phyloP scores from a whole-genome alignment of 2,797 vertebrate species.

The Clarias pachynema region DNA sequence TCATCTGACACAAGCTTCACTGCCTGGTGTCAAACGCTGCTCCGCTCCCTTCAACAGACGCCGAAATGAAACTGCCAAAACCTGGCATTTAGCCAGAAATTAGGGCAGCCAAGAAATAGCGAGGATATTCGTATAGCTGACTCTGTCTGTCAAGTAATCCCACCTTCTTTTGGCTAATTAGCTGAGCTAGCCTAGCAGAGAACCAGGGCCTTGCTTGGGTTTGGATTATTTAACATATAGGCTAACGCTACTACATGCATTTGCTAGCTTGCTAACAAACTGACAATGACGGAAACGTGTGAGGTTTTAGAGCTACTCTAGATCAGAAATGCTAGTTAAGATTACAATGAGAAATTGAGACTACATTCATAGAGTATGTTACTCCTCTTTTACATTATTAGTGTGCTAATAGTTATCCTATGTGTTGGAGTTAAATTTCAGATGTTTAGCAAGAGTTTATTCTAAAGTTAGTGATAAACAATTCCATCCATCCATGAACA shows the following conservation, averaged over 20 bases:
- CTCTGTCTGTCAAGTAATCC: conserved; percentile 38
- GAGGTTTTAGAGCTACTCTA: not conserved
- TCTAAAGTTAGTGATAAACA: not conserved
- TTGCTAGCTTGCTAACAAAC: not conserved
- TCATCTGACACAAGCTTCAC: conserved; percentile 58
- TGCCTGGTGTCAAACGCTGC: conserved; percentile 60
- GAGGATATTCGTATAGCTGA: conserved; percentile 14
- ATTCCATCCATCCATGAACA: too few species aligned
- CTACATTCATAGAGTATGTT: not conserved
- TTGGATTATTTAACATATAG: conserved; percentile 15
- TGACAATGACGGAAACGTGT: not conserved
- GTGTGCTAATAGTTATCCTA: not conserved
- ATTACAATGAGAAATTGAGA: too few species aligned
- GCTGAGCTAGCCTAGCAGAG: conserved; percentile 37
- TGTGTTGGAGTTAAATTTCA: not conserved
- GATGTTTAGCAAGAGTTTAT: not conserved
- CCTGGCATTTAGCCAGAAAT: conserved; percentile 59
- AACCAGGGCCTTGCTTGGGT: conserved; percentile 9
- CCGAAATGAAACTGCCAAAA: conserved; percentile 59
- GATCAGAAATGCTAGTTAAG: not conserved
- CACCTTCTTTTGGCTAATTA: conserved; percentile 42
- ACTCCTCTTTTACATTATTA: not conserved
- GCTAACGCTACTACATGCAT: not conserved
- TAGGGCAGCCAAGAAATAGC: not conserved
- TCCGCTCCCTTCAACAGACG: conserved; percentile 61